Evolutionary conservation across 2,888 invertebrate genomes (phyloP).

Genomic region (Nezara viridula): DNA sequence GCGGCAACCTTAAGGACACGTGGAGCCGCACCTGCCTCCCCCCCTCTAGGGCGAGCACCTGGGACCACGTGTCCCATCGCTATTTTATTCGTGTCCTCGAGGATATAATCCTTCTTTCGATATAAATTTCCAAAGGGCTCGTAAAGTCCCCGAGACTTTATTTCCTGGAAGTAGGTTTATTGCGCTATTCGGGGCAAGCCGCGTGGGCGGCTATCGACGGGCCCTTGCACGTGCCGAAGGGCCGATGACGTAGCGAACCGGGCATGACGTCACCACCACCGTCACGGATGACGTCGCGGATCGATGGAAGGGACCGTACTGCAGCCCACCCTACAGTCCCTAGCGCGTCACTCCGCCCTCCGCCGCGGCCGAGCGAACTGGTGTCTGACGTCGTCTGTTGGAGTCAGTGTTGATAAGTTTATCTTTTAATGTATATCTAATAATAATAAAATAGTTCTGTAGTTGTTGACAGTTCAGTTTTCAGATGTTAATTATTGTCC

Average conservation of each 20-base stretch:
- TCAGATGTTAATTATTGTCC: too few species aligned
- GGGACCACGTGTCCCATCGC: not conserved
- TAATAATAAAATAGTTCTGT: too few species aligned
- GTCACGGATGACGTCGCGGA: not conserved
- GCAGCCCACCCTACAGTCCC: not conserved
- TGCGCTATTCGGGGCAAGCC: not conserved
- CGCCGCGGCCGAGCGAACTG: not conserved
- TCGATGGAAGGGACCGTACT: not conserved
- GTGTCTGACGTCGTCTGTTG: not conserved
- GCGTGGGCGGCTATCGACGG: slow-evolving; percentile 10
- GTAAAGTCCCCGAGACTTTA: too few species aligned
- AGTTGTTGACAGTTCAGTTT: not conserved
- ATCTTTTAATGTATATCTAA: too few species aligned
- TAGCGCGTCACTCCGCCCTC: not conserved
- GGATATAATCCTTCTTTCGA: too few species aligned
- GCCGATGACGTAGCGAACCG: not conserved
- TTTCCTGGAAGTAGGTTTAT: not conserved
- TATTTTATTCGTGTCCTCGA: not conserved
- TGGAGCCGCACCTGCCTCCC: not conserved
- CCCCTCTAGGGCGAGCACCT: not conserved
- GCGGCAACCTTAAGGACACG: not conserved
- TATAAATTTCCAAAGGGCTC: too few species aligned
- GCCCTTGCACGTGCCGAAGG: not conserved
- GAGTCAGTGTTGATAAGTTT: not conserved
- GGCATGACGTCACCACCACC: not conserved